Evolutionary conservation across 2,888 invertebrate genomes (phyloP).

Genomic region (Phortica okadai): DNA sequence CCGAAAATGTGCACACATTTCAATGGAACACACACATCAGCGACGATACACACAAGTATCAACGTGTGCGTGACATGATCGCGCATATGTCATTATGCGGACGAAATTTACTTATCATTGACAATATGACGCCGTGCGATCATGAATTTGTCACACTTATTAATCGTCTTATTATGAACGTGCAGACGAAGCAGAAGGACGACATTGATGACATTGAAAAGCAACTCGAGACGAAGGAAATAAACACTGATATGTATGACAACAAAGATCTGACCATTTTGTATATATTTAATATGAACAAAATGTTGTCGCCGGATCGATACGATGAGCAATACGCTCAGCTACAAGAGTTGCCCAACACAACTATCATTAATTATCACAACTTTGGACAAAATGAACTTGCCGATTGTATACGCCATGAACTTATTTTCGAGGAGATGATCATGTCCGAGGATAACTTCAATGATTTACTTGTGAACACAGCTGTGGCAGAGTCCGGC

Average conservation of each 20-base stretch:
- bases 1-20: slow-evolving; percentile 65
- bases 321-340: slow-evolving; percentile 48
- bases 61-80: slow-evolving; percentile 49
- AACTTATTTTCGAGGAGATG: slow-evolving; percentile 52
- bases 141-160: slow-evolving; percentile 53
- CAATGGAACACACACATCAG: slow-evolving; percentile 60
- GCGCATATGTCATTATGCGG: slow-evolving; percentile 67
- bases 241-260: not conserved
- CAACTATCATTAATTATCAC: slow-evolving; percentile 60
- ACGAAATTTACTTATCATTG: slow-evolving; percentile 72
- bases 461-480: slow-evolving; percentile 60
- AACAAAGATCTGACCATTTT: slow-evolving; percentile 60
- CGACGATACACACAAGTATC: not conserved
- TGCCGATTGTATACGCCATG: slow-evolving; percentile 64
- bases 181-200: slow-evolving; percentile 2
- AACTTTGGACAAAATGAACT: slow-evolving; percentile 59
- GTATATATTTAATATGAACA: slow-evolving; percentile 68
- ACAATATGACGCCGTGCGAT: slow-evolving; percentile 64
- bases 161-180: slow-evolving; percentile 48
- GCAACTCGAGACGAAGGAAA: not conserved
- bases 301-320: slow-evolving; percentile 43
- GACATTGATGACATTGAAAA: not conserved
- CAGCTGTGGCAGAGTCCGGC: slow-evolving; percentile 62
- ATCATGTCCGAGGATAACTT: slow-evolving; percentile 51
- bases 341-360: slow-evolving; percentile 51